Percentiles rank a stretch among this genome's conserved stretches.
phyloP scores from a whole-genome alignment of 2,113 vertebrate genomes.

The Maccullochella peelii region DNA sequence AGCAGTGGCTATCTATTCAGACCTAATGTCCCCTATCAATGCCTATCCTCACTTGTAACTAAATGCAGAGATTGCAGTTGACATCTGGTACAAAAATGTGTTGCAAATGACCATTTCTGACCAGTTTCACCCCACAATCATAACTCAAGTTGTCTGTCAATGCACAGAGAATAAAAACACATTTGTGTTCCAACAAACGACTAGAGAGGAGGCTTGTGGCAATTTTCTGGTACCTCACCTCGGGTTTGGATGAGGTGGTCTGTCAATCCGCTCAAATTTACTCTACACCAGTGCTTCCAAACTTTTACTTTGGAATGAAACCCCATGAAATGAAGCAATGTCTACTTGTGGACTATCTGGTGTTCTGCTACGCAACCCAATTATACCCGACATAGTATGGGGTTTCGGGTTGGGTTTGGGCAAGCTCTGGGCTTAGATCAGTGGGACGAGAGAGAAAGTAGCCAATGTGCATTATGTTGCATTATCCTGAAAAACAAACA shows the following conservation, averaged over 20 bases:
- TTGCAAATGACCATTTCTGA: not conserved
- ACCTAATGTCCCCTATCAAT: not conserved
- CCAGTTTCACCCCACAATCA: not conserved
- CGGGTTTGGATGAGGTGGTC: not conserved
- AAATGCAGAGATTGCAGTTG: not conserved
- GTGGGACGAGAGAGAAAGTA: not conserved
- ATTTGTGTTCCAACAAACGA: not conserved
- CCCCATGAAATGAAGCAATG: not conserved
- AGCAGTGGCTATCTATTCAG: not conserved
- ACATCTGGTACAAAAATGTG: not conserved
- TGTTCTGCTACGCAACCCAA: not conserved
- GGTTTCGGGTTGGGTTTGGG: not conserved
- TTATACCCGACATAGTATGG: too few species aligned
- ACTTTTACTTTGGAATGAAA: not conserved
- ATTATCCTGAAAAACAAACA: not conserved
- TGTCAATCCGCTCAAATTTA: not conserved
- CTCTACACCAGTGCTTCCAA: not conserved
- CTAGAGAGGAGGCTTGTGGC: not conserved
- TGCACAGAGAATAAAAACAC: not conserved
- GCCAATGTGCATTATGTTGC: not conserved
- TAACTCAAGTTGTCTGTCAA: not conserved
- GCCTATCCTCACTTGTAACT: not conserved
- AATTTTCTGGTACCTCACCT: not conserved
- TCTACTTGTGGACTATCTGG: not conserved
- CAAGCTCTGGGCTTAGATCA: not conserved